Evolutionary conservation across 2,113 vertebrate species (phyloP).

Genomic region (Natator depressus): DNA sequence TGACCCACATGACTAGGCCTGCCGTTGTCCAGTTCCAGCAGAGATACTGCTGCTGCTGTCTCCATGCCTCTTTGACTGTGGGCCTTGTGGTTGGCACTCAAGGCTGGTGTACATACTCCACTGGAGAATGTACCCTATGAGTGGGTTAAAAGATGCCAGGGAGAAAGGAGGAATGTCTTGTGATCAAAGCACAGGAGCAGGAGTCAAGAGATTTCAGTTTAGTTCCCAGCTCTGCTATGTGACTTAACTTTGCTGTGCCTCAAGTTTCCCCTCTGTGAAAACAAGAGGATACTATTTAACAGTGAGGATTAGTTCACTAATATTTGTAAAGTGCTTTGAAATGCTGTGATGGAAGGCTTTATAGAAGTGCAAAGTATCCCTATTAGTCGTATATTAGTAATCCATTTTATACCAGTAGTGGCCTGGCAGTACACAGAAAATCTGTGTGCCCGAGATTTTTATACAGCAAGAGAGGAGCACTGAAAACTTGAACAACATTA

Average conservation of each 20-base stretch:
- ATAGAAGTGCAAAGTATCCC: not conserved
- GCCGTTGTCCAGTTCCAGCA: not conserved
- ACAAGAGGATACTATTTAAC: not conserved
- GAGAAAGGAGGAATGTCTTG: not conserved
- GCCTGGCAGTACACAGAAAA: not conserved
- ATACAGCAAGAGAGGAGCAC: not conserved
- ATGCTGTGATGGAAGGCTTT: not conserved
- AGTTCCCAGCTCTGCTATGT: not conserved
- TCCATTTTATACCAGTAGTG: not conserved
- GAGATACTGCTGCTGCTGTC: not conserved
- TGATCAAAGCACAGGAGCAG: not conserved
- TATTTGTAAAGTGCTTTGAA: not conserved
- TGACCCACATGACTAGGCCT: not conserved
- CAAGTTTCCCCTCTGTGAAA: not conserved
- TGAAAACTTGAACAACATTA: not conserved
- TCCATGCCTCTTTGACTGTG: not conserved
- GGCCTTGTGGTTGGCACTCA: not conserved
- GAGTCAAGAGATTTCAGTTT: not conserved
- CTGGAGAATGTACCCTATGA: not conserved
- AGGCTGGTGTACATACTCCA: not conserved
- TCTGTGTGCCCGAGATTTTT: not conserved
- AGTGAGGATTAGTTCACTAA: not conserved
- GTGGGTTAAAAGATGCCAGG: not conserved
- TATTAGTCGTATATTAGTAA: not conserved
- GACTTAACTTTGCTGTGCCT: not conserved